Percentiles rank a stretch among this genome's conserved stretches.
Conservation (phyloP, 2,113 vertebrate species). For the Cettia cetti region DNA sequence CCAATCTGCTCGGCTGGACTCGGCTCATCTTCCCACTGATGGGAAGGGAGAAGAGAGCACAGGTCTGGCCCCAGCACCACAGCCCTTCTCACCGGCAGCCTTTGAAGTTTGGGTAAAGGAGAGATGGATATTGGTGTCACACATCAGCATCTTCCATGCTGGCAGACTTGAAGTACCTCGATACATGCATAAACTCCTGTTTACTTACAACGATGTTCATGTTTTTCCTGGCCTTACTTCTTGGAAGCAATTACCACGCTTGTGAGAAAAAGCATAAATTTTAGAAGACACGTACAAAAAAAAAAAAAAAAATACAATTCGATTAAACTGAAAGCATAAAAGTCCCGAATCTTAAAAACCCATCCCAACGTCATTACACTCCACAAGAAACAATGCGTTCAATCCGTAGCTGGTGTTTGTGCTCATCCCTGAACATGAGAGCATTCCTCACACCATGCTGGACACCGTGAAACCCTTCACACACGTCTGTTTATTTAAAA, state of each 20-base stretch:
- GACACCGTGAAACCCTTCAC: conserved; percentile 36
- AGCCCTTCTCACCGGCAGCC: background rate
- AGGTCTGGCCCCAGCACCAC: background rate
- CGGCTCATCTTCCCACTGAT: fast-evolving
- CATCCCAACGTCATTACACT: background rate
- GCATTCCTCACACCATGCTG: conserved; percentile 58
- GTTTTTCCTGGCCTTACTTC: background rate
- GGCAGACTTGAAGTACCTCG: background rate
- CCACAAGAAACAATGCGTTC: background rate
- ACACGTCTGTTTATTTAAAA: conserved; percentile 46
- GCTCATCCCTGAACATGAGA: conserved; percentile 25
- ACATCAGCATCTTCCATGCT: fast-evolving
- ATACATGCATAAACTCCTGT: background rate
- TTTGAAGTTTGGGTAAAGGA: background rate
- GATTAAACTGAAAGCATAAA: background rate
- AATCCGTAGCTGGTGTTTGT: background rate
- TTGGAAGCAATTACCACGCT: background rate
- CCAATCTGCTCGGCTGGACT: background rate
- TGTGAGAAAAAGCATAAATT: too few relatives aligned
- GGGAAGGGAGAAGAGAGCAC: background rate
- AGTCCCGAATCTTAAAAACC: background rate
- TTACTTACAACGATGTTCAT: background rate
- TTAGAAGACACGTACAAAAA: too few relatives aligned
- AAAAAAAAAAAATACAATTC: background rate
- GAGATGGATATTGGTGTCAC: background rate